Evolutionary conservation across 2,113 vertebrate genomes (phyloP).

Genomic region (Alces alces): DNA sequence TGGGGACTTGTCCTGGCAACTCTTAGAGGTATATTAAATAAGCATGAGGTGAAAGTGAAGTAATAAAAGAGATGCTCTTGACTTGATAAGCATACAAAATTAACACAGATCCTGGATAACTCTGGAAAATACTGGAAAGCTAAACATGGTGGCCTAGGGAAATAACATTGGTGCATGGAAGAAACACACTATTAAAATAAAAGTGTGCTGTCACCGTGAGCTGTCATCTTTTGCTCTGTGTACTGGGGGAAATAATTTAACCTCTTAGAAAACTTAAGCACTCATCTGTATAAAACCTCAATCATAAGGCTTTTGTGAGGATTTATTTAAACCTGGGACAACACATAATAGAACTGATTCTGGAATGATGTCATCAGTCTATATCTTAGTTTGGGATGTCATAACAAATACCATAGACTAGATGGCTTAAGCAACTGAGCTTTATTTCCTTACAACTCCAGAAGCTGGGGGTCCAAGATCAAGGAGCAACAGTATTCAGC

Average conservation of each 20-base stretch:
- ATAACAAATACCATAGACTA: neutral
- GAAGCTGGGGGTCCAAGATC: neutral
- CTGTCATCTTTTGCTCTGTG: neutral
- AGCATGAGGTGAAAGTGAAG: neutral
- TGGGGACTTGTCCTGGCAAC: neutral
- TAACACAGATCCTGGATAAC: neutral
- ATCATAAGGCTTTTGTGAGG: neutral
- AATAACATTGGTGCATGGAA: neutral
- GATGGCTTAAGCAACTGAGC: neutral
- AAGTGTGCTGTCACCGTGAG: neutral
- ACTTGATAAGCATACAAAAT: neutral
- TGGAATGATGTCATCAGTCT: neutral
- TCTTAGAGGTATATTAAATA: neutral
- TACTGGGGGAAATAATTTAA: neutral
- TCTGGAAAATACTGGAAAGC: neutral
- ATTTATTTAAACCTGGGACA: neutral
- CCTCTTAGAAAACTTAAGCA: neutral
- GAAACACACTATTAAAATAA: neutral
- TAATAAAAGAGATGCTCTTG: neutral
- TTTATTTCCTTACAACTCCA: neutral
- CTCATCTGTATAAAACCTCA: neutral
- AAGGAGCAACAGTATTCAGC: neutral
- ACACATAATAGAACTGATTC: neutral
- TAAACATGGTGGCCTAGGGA: neutral
- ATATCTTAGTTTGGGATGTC: neutral